Conservation (phyloP, 2,888 invertebrate genomes). For the Flabesymbios commensalis region DNA sequence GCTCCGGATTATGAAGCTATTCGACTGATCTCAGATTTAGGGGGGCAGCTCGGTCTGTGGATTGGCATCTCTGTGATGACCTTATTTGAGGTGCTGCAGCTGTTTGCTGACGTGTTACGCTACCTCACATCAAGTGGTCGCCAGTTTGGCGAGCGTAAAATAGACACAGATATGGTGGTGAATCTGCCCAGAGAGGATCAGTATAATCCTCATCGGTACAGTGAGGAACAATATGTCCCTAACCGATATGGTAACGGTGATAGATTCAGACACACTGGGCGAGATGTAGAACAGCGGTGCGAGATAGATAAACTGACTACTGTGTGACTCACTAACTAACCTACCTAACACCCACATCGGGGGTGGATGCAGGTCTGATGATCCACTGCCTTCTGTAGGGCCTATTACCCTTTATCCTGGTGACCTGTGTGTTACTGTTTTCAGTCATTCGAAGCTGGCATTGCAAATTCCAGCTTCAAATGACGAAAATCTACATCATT, state of each 20-base stretch:
- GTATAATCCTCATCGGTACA: background rate
- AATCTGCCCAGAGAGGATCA: too few relatives aligned
- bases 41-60: constrained; percentile 41
- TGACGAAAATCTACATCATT: too few relatives aligned
- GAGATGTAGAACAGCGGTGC: constrained; percentile 16
- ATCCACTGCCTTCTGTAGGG: too few relatives aligned
- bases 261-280: constrained; percentile 1
- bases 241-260: constrained; percentile 5
- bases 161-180: too few relatives aligned
- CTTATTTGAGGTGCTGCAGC: constrained; percentile 36
- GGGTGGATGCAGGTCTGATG: too few relatives aligned
- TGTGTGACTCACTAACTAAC: too few relatives aligned
- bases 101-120: constrained; percentile 27
- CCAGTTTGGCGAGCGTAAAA: constrained; percentile 6
- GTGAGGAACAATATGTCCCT: too few relatives aligned
- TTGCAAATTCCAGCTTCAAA: too few relatives aligned
- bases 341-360: too few relatives aligned
- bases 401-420: too few relatives aligned
- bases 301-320: constrained; percentile 32
- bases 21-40: constrained; percentile 37
- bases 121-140: constrained; percentile 26
- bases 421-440: too few relatives aligned
- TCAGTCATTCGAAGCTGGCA: too few relatives aligned
- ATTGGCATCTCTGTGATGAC: constrained; percentile 41
- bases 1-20: constrained; percentile 39